These are phyloP conservation scores for Mimas tiliae DNA, from an alignment of 2,888 invertebrate genomes.

Conservation along the genomic window DNA sequence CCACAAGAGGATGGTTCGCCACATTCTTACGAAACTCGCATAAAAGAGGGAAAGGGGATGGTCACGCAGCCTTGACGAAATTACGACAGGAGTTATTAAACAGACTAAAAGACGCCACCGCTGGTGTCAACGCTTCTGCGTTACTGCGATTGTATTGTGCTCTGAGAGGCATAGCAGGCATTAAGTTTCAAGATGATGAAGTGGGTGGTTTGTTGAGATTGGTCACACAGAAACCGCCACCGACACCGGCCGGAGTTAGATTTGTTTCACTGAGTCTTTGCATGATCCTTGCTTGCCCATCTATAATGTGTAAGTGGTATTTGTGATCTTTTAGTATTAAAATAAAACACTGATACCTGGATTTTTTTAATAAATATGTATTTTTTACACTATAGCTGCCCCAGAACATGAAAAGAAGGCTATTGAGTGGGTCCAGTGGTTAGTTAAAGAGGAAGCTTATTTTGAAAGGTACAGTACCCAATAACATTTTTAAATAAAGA, in stretches of 20 bases:
- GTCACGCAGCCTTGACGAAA: constrained; percentile 86
- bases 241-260: constrained; percentile 95
- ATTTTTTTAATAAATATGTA: neutral
- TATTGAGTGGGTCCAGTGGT: constrained; percentile 97
- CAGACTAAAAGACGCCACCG: constrained; percentile 88
- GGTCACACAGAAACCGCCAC: constrained; percentile 94
- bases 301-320: constrained; percentile 86
- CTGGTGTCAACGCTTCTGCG: constrained; percentile 94
- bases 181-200: constrained; percentile 97
- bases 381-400: constrained; percentile 69
- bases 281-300: constrained; percentile 97
- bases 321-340: constrained; percentile 2
- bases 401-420: constrained; percentile 93
- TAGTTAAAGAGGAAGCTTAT: constrained; percentile 95
- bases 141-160: constrained; percentile 96
- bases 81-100: constrained; percentile 91
- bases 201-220: constrained; percentile 92
- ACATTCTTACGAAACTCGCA: constrained; percentile 95
- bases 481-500: neutral
- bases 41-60: constrained; percentile 91
- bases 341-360: neutral
- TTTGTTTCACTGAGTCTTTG: constrained; percentile 97
- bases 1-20: constrained; percentile 96
- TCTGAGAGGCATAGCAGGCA: constrained; percentile 95
- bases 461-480: constrained; percentile 87